A percentile compares a stretch with the other conserved stretches of the same genome.
Evolutionary conservation across 2,888 invertebrate species (phyloP).

Genomic region (Melinopterus prodromus): DNA sequence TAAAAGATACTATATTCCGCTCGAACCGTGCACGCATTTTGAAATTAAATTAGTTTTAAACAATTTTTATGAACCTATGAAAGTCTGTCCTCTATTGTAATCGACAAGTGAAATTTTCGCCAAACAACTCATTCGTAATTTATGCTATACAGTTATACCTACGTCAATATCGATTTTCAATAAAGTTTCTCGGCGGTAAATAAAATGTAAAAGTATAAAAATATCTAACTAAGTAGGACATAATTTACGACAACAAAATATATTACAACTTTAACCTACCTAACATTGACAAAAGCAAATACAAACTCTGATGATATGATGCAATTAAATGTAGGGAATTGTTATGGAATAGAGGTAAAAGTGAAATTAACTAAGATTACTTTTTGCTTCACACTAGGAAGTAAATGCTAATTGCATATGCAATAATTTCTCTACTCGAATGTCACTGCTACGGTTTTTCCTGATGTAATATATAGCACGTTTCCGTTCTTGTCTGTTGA

Average conservation of each 20-base stretch:
- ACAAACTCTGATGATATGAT: not conserved
- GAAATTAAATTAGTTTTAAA: not conserved
- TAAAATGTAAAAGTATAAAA: not conserved
- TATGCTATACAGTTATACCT: not conserved
- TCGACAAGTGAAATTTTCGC: not conserved
- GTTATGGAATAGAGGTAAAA: not conserved
- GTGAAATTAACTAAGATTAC: not conserved
- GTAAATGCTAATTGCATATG: not conserved
- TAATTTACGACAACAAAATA: not conserved
- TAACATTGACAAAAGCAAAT: not conserved
- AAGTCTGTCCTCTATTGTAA: not conserved
- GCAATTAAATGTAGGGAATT: not conserved
- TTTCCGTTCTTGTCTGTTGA: too few species aligned
- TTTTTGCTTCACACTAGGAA: not conserved
- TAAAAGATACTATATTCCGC: not conserved
- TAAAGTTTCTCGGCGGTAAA: not conserved
- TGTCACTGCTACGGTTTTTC: not conserved
- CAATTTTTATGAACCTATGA: not conserved
- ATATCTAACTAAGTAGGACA: not conserved
- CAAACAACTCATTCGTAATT: not conserved
- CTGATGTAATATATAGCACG: not conserved
- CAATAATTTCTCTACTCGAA: conserved; percentile 4
- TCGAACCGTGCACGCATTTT: not conserved
- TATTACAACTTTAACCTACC: too few species aligned
- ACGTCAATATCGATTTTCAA: not conserved